Evolutionary conservation across 1,140 invertebrate species (phyloP).

Genomic region (Gonatopus flavifemur): DNA sequence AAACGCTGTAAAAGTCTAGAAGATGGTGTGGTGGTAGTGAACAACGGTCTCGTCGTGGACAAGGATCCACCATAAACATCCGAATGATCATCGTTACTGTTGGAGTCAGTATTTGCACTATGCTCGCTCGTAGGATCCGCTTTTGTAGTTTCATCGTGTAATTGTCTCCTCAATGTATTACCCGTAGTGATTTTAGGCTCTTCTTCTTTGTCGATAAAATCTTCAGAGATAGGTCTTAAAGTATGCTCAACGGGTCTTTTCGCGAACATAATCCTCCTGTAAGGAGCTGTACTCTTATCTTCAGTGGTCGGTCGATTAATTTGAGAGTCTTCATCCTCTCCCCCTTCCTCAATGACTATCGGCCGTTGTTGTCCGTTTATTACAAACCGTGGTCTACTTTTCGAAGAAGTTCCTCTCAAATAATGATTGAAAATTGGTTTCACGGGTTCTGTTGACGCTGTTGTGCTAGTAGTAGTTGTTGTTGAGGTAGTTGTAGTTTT

Average conservation of each 20-base stretch:
- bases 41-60: constrained; percentile 65
- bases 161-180: constrained; percentile 62
- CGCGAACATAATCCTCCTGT: constrained; percentile 50
- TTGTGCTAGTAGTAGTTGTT: constrained; percentile 40
- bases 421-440: constrained; percentile 39
- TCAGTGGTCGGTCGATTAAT: constrained; percentile 46
- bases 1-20: constrained; percentile 47
- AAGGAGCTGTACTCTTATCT: constrained; percentile 37
- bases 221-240: constrained; percentile 45
- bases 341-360: constrained; percentile 36
- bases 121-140: constrained; percentile 32
- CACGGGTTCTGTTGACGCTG: constrained; percentile 37
- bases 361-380: constrained; percentile 52
- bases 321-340: constrained; percentile 43
- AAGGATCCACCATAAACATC: constrained; percentile 68
- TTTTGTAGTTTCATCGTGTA: constrained; percentile 55
- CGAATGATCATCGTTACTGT: constrained; percentile 62
- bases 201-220: constrained; percentile 47
- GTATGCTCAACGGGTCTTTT: constrained; percentile 53
- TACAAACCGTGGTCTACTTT: constrained; percentile 43
- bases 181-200: constrained; percentile 47
- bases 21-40: constrained; percentile 64
- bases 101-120: constrained; percentile 9
- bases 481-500: constrained; percentile 42
- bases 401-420: constrained; percentile 32